Percentiles rank a stretch among this genome's conserved stretches.
Conservation (phyloP, 2,888 invertebrate genomes). For the Luffia ferchaultella region DNA sequence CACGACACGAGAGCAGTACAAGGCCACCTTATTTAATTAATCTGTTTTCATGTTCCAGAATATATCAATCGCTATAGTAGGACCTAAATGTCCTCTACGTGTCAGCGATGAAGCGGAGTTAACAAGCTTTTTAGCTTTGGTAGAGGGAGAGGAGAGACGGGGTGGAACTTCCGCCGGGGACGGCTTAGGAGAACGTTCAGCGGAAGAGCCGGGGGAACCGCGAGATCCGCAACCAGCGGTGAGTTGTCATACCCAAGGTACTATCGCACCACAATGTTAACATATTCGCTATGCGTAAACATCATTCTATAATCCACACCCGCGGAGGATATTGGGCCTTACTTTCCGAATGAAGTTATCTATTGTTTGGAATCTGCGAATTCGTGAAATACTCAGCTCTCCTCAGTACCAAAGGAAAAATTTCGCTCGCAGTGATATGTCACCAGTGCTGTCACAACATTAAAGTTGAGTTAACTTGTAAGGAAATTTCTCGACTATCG, state of each 20-base stretch:
- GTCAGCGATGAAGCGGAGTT: conserved; percentile 81
- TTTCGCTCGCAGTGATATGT: too few species aligned
- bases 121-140: conserved; percentile 36
- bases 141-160: conserved; percentile 56
- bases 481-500: too few species aligned
- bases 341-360: conserved; percentile 5
- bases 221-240: conserved; percentile 32
- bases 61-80: conserved; percentile 93
- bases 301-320: neutral
- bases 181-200: conserved; percentile 35
- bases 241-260: conserved; percentile 13
- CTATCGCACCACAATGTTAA: too few species aligned
- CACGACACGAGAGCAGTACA: too few species aligned
- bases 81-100: conserved; percentile 81
- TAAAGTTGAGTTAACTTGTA: too few species aligned
- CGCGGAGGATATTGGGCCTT: neutral
- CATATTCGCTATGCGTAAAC: conserved; percentile 3
- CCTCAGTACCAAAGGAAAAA: too few species aligned
- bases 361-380: too few species aligned
- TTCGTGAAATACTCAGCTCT: too few species aligned
- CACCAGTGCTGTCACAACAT: too few species aligned
- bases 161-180: conserved; percentile 19
- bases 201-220: conserved; percentile 5
- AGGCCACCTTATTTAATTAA: too few species aligned
- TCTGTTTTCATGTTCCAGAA: conserved; percentile 63